Evolutionary conservation across 2,888 invertebrate genomes (phyloP).

Genomic region (Candidula unifasciata): DNA sequence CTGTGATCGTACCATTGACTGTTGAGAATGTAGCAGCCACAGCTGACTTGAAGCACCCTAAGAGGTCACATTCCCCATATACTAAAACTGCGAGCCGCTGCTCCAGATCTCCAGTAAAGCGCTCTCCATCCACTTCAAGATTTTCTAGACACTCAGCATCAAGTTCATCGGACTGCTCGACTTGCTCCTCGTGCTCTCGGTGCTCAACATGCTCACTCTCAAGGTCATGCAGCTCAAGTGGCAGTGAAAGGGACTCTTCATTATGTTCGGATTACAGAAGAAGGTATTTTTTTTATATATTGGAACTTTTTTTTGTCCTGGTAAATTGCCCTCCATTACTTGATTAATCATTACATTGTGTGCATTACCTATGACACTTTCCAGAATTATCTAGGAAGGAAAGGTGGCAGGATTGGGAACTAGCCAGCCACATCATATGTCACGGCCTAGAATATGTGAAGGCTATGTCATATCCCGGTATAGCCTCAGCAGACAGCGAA

Average conservation of each 20-base stretch:
- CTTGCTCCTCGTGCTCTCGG: conserved; percentile 45
- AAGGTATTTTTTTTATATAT: too few relatives aligned
- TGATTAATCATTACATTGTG: too few relatives aligned
- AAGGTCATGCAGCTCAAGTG: conserved; percentile 45
- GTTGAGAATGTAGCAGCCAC: not conserved
- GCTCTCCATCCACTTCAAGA: conserved; percentile 4
- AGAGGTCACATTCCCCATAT: not conserved
- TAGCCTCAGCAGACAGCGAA: too few relatives aligned
- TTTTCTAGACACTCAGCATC: conserved; percentile 24
- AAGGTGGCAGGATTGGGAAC: too few relatives aligned
- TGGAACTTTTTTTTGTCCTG: too few relatives aligned
- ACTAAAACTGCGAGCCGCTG: not conserved
- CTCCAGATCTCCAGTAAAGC: conserved; percentile 24
- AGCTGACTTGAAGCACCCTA: not conserved
- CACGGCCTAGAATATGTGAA: too few relatives aligned
- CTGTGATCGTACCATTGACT: not conserved
- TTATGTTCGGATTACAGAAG: too few relatives aligned
- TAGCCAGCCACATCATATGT: too few relatives aligned
- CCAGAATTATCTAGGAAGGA: too few relatives aligned
- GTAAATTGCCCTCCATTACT: too few relatives aligned
- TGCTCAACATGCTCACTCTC: conserved; percentile 56
- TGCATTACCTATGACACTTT: too few relatives aligned
- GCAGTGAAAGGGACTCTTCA: conserved; percentile 1
- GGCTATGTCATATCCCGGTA: too few relatives aligned
- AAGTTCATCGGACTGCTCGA: conserved; percentile 25